phyloP scores from a whole-genome alignment of 2,113 vertebrate species.

The Todiramphus chloris region DNA sequence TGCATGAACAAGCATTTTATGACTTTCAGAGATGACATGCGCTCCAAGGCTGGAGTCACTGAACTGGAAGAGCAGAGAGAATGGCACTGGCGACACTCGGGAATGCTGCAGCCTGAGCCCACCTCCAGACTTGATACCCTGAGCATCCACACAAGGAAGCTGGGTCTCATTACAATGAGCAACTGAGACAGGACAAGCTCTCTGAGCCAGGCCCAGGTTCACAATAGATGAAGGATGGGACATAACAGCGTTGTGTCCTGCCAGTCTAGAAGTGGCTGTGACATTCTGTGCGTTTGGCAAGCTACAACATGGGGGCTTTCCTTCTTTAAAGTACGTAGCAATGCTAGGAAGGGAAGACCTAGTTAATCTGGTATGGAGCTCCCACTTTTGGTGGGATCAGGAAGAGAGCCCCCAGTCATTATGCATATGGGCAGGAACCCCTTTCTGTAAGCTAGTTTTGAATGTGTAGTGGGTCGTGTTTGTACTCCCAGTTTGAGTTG shows the following conservation, averaged over 20 bases:
- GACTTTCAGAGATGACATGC: neutral
- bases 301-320: neutral
- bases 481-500: neutral
- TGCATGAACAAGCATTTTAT: neutral
- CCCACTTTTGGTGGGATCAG: neutral
- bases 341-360: neutral
- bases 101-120: neutral
- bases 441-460: neutral
- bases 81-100: neutral
- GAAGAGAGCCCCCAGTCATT: neutral
- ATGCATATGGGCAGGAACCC: neutral
- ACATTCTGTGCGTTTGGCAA: neutral
- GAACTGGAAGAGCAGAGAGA: neutral
- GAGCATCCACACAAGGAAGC: neutral
- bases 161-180: neutral
- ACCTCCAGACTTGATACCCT: neutral
- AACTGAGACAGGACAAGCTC: neutral
- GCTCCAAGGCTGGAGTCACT: neutral
- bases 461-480: neutral
- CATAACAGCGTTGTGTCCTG: neutral
- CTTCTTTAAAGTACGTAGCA: neutral
- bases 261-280: neutral
- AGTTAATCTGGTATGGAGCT: neutral
- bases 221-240: neutral
- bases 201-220: neutral